Evolutionary conservation across 2,888 invertebrate genomes (phyloP), one percentile per base, ranked within the genome.

Genomic region (Temnothorax ravouxi): DNA sequence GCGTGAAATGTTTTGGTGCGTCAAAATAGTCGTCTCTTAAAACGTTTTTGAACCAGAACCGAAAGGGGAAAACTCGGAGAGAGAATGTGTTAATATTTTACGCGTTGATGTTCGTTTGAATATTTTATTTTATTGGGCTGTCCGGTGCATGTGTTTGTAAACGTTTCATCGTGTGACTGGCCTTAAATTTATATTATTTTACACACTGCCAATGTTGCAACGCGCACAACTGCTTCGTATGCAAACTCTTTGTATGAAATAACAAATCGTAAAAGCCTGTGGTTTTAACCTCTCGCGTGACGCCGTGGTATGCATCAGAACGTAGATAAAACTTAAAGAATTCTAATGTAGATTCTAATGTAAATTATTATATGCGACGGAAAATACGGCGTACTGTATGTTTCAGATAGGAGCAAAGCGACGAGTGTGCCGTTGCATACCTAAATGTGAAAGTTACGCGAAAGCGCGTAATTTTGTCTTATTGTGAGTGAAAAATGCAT

Each of bases 341-440:
- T 71, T 80, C 72, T 59, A 80, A 80, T 72, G 79, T 21, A 80
- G 72, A 72, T 80, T 38, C 72, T 59, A 80, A 80, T 72, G 79
- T 15, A 72, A 59, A 80, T 80, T 59, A 80, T 72, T 72, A 47
- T 72, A 47, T 47, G 18, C 38, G 77, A 69, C 44, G 18, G 21
- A 71, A 71, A 71, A 44, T 56, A 56, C 21, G 56, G 9, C 25
- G 44, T 71, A 34, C 56, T 52, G 47, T 54, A 38, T 29, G 44
- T 21, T 44, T 59, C 38, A 59, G 72, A 72, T 72, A 47, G 59
- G 15, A 71, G 34, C 47, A 52, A 71, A 47, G 38, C 71, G 79
- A 79, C 79, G 59, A 59, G 47, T 79, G 13, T 21, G 59, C 59
- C 13, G 59, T 47, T 54, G 59, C 72, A 25, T 47, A 80, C 56